Base-by-base conservation (phyloP, 2,113 vertebrate genomes). In the Sceloporus undulatus region DNA sequence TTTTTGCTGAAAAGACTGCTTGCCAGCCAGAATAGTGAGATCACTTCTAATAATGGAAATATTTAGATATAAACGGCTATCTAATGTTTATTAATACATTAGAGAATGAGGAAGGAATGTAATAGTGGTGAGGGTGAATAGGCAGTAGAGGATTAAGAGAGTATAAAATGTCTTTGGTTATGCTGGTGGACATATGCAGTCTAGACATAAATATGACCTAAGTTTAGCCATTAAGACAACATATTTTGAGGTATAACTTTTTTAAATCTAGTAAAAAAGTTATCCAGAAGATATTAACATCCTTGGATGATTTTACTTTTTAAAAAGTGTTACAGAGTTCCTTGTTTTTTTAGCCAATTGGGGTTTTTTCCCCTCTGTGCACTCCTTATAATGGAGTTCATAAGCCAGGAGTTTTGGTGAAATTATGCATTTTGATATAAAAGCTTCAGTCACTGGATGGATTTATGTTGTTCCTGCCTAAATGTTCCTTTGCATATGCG, bases 121-220 rank as follows among this genome's bases (percentile, higher is more conserved):
- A 70, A 34, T 79, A 19, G n/a, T 70, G 73, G n/a, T 54, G 40
- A 68, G 62, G 40, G 73, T 77, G 59, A 62, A 3, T 13, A 62
- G 13, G 59, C 59, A 62, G 59, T 77, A 34, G 56, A 85, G 16
- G 76, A 16, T 76, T 38, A 81, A 87, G 88, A 34, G 42, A 84
- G 10, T 92, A 9, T 93, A 91, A 88, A n/a, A 93, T 91, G 90
- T 95, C 90, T 95, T 86, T 27, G 56, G 88, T 91, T 92, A 85
- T 92, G 87, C 77, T 91, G 75, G 66, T 90, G 86, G 87, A 93
- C 87, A 89, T 86, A 21, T 85, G 34, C 85, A 77, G 91, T 93
- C 92, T 92, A 94, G 88, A 92, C 87, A 84, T 90, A 75, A 89
- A 94, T 92, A 91, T 90, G 77, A 71, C 70, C 80, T 27, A 87